Evolutionary conservation across 2,797 vertebrate species (phyloP), one percentile per base, ranked within the genome.

Genomic region (Delichon dasypus): DNA sequence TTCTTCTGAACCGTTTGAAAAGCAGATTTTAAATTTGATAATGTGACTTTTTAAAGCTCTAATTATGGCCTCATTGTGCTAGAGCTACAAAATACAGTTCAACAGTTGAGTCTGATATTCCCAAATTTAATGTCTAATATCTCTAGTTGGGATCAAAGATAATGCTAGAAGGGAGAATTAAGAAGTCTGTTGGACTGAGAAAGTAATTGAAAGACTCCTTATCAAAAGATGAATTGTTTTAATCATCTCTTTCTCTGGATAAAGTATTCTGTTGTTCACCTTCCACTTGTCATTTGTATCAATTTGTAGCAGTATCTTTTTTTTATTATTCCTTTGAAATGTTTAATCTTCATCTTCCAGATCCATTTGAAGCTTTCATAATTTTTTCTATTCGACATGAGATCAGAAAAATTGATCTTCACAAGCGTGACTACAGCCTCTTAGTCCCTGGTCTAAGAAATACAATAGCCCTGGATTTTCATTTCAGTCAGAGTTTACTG

Each of bases 361-460:
- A 99, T 98, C 98, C 99, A 57, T 99, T 99, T 97, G 99, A 99
- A 96, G 99, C 99, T 94, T 99, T 99, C 97, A 98, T 99, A 95
- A 99, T 99, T 98, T 99, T 99, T 97, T 99, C 99, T 54, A 99
- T 99, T 97, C 99, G 99, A 19, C 99, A 99, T 20, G 99, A 99
- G 97, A 99, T 99, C 97, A 98, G 99, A 97, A 98, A 98, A 73
- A 99, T 99, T 96, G 99, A 99, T 98, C 99, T 99, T 97, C 99
- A 99, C 97, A 99, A 99, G 97, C 98, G 98, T 51, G 99, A 99
- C 98, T 99, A 99, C 97, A 99, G 98, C 95, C 98, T 99, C 82
- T 97, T 99, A 85, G 99, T 99, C 93, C 99, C 99, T 22, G 99
- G 99, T 26, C 97, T 99, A 55, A 98, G 99, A 96, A 99, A 99